Evolutionary conservation across 1,140 invertebrate species (phyloP).

Genomic region (Vollenhovia emeryi): DNA sequence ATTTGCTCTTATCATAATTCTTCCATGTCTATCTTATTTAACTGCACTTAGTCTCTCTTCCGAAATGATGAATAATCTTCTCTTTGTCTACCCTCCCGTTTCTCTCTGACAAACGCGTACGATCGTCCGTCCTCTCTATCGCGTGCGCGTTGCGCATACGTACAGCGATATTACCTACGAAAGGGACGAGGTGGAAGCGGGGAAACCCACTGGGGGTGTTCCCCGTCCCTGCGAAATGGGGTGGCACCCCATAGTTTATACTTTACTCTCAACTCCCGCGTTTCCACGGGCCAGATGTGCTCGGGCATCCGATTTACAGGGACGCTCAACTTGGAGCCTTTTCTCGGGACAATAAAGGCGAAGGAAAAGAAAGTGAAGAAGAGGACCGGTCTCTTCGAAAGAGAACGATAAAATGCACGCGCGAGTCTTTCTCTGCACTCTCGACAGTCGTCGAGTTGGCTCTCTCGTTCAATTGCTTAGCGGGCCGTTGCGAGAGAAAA

Average conservation of each 20-base stretch:
- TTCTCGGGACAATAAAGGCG: background rate
- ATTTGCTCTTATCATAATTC: conserved; percentile 17
- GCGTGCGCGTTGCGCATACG: conserved; percentile 24
- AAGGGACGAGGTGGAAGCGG: conserved; percentile 32
- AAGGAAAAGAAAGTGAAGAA: conserved; percentile 30
- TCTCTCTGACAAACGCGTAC: background rate
- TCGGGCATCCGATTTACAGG: conserved; percentile 73
- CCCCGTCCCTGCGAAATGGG: conserved; percentile 64
- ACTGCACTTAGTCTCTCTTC: conserved; percentile 11
- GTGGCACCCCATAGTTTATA: conserved; percentile 80
- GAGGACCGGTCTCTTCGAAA: conserved; percentile 13
- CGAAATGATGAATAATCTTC: conserved; percentile 36
- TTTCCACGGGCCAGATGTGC: conserved; percentile 79
- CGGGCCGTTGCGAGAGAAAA: conserved; percentile 21
- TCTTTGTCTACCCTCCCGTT: background rate
- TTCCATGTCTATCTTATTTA: conserved; percentile 32
- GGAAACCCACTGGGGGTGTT: conserved; percentile 16
- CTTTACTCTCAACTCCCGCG: conserved; percentile 77
- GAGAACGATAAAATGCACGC: conserved; percentile 2
- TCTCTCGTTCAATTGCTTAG: conserved; percentile 32
- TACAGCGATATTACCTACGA: conserved; percentile 70
- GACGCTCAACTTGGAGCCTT: conserved; percentile 66
- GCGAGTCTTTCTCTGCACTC: conserved; percentile 5
- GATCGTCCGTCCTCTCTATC: conserved; percentile 20
- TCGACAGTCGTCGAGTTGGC: background rate